Conservation (phyloP, 2,113 vertebrate genomes). For the Phrynocephalus versicolor region DNA sequence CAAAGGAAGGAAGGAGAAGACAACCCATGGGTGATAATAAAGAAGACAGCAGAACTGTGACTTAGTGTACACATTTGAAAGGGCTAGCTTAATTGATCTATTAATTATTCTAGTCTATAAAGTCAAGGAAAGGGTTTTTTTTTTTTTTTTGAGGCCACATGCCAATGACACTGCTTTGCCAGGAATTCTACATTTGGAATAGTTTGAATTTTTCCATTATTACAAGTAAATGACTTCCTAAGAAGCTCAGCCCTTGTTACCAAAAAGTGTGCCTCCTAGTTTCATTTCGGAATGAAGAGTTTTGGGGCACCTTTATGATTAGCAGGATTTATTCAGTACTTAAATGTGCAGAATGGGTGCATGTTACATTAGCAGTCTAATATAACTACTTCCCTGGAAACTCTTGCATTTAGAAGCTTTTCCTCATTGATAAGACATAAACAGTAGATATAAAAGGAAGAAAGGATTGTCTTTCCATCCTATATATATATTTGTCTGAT, state of each 20-base stretch:
- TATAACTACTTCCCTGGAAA: too few relatives aligned
- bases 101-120: background rate
- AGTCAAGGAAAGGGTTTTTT: background rate
- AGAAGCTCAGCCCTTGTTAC: background rate
- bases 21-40: background rate
- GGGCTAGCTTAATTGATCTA: background rate
- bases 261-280: background rate
- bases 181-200: background rate
- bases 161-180: background rate
- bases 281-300: background rate
- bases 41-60: background rate
- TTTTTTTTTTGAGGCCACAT: background rate
- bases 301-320: too few relatives aligned
- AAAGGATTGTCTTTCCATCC: background rate
- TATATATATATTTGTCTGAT: background rate
- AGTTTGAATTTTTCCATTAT: background rate
- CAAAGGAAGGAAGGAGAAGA: background rate
- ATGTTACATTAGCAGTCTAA: too few relatives aligned
- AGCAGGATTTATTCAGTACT: too few relatives aligned
- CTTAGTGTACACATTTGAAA: background rate
- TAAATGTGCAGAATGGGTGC: too few relatives aligned
- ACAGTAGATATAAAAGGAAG: background rate
- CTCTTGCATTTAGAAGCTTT: background rate
- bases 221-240: background rate
- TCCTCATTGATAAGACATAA: background rate